Conservation (phyloP, 2,113 vertebrate genomes). For the Ptilorrhoa leucosticta region DNA sequence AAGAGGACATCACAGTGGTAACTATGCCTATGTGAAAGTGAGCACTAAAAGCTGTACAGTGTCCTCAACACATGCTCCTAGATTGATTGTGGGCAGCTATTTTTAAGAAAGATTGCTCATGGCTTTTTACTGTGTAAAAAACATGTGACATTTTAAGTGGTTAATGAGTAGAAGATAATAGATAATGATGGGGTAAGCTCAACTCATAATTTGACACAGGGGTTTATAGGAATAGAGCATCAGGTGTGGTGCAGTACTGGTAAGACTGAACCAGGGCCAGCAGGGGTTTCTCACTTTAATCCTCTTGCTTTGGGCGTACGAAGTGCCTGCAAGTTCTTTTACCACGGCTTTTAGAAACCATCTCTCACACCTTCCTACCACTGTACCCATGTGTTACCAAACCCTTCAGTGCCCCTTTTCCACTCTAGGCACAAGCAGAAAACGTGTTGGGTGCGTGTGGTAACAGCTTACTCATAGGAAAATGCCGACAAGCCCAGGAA, state of each 20-base stretch:
- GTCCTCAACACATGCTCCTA: not conserved
- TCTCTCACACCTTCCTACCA: not conserved
- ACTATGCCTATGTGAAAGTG: not conserved
- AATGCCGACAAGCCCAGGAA: not conserved
- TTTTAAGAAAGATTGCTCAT: not conserved
- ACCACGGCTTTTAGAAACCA: not conserved
- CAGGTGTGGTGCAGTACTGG: not conserved
- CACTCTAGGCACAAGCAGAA: not conserved
- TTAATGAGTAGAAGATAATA: not conserved
- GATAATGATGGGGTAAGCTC: not conserved
- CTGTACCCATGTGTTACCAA: not conserved
- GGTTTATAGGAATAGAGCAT: not conserved
- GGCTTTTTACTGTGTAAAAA: not conserved
- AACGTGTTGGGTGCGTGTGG: accelerated
- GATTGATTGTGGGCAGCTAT: not conserved
- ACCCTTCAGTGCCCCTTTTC: not conserved
- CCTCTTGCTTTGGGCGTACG: not conserved
- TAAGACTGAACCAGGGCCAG: not conserved
- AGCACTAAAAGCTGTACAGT: not conserved
- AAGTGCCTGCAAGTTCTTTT: not conserved
- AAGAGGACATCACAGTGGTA: not conserved
- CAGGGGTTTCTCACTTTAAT: not conserved
- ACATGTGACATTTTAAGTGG: not conserved
- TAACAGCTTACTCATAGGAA: slow-evolving; percentile 27
- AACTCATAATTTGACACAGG: not conserved